These are phyloP conservation scores for Danaus melanippus DNA, from an alignment of 1,140 invertebrate species.

Conservation along the genomic window DNA sequence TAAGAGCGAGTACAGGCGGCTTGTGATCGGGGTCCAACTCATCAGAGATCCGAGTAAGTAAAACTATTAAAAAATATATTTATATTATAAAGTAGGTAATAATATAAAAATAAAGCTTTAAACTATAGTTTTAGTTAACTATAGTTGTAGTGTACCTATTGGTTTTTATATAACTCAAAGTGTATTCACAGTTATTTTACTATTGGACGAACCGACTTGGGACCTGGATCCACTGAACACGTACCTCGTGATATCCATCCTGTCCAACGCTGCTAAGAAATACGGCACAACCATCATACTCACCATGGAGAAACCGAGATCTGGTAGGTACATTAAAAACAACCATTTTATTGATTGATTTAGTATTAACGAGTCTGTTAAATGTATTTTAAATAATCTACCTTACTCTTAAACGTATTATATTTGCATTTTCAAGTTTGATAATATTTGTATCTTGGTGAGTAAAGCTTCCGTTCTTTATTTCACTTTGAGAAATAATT, in stretches of 20 bases:
- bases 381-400: not conserved
- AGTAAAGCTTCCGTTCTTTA: too few species aligned
- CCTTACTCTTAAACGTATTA: too few species aligned
- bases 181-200: slow-evolving; percentile 78
- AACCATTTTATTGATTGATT: not conserved
- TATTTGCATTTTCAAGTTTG: too few species aligned
- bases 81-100: slow-evolving; percentile 1
- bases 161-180: too few species aligned
- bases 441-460: too few species aligned
- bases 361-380: not conserved
- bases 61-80: slow-evolving; percentile 5
- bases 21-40: slow-evolving; percentile 89
- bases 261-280: slow-evolving; percentile 93
- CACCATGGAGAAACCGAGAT: slow-evolving; percentile 93
- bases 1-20: slow-evolving; percentile 85
- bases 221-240: slow-evolving; percentile 93
- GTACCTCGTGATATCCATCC: slow-evolving; percentile 92
- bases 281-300: slow-evolving; percentile 89
- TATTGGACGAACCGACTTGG: slow-evolving; percentile 93
- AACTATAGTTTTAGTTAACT: too few species aligned
- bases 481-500: too few species aligned
- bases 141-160: too few species aligned
- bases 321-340: slow-evolving; percentile 51
- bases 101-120: too few species aligned
- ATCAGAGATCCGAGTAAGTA: slow-evolving; percentile 86